phyloP scores from a whole-genome alignment of 92 coral and sea anemone genomes.

The Porites evermanni region DNA sequence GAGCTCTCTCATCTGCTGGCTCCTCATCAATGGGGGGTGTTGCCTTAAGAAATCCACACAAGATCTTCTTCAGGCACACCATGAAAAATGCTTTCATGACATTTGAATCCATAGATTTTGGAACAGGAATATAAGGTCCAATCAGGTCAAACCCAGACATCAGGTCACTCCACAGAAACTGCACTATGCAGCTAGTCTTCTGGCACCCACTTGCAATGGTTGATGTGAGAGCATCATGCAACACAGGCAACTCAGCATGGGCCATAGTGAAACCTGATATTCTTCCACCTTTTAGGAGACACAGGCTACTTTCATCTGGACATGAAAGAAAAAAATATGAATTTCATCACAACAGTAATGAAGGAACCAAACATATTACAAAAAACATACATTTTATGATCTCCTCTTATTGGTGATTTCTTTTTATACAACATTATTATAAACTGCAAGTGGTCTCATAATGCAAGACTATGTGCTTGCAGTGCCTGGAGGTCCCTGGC shows the following conservation, averaged over 20 bases:
- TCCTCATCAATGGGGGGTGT: not conserved
- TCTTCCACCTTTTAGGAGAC: conserved; percentile 45
- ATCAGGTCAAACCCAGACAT: conserved; percentile 35
- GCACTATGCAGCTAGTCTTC: conserved; percentile 34
- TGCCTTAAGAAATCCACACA: not conserved
- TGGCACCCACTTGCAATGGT: conserved; percentile 26
- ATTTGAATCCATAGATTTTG: conserved; percentile 30
- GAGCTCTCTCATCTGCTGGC: not conserved
- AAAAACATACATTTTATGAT: no score
- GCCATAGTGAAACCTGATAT: conserved; percentile 32
- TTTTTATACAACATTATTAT: no score
- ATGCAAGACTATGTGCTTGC: no score
- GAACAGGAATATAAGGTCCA: conserved; percentile 33
- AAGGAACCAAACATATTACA: no score
- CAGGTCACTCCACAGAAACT: conserved; percentile 40
- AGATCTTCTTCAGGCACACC: conserved; percentile 20
- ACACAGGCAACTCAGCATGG: conserved; percentile 35
- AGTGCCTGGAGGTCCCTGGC: no score
- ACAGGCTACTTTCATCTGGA: conserved; percentile 64
- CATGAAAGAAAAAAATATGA: not conserved
- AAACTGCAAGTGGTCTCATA: no score
- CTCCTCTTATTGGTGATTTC: no score
- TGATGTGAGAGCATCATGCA: conserved; percentile 27
- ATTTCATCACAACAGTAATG: no score
- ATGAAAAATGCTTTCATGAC: conserved; percentile 40